A percentile compares a stretch with the other conserved stretches of the same genome.
phyloP scores from a whole-genome alignment of 2,888 invertebrate species.

The Rhopalosiphum nymphaeae region DNA sequence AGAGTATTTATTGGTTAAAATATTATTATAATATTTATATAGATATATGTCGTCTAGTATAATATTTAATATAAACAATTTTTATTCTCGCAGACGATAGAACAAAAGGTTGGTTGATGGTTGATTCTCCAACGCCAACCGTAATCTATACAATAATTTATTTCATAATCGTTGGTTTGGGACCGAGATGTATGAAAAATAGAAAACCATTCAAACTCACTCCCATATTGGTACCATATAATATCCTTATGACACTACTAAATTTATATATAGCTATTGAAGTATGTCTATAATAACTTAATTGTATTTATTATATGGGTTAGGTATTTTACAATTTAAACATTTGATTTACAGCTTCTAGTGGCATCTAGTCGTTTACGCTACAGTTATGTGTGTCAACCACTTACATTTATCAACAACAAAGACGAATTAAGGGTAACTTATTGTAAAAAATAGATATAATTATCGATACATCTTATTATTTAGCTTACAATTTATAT shows the following conservation, averaged over 20 bases:
- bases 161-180: conserved; percentile 82
- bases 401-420: conserved; percentile 82
- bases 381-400: conserved; percentile 90
- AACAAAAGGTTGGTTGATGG: conserved; percentile 87
- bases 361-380: conserved; percentile 80
- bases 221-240: conserved; percentile 85
- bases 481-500: not conserved
- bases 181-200: conserved; percentile 85
- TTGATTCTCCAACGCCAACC: conserved; percentile 85
- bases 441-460: not conserved
- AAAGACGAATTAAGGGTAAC: conserved; percentile 85
- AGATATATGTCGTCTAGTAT: not conserved
- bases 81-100: conserved; percentile 76
- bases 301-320: not conserved
- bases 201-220: conserved; percentile 82
- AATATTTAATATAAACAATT: not conserved
- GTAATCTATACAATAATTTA: conserved; percentile 79
- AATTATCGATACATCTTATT: not conserved
- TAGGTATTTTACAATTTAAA: conserved; percentile 44
- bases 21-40: not conserved
- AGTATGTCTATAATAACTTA: conserved; percentile 70
- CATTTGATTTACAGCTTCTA: conserved; percentile 73
- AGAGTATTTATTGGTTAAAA: not conserved
- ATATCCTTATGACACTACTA: conserved; percentile 84
- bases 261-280: conserved; percentile 88